Evolutionary conservation across 2,797 vertebrate genomes (phyloP), one percentile per base, ranked within the genome.

Genomic region (Columba guinea): DNA sequence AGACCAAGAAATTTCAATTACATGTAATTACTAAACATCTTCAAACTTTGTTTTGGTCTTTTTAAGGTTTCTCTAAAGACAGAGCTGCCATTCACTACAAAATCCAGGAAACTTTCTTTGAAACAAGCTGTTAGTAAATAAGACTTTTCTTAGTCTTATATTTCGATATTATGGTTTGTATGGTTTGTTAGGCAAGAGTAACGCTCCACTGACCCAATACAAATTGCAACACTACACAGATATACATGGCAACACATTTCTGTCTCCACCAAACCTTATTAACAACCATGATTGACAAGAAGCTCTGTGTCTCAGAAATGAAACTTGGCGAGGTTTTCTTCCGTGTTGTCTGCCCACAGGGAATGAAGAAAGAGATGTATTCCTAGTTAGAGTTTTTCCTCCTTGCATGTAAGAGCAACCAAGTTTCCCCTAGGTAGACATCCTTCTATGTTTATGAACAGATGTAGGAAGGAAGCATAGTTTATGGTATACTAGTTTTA

Each of bases 401-500:
- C 71, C n/a, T 87, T 85, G 71, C 52, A 34, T 67, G 65, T 89
- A 74, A 88, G 46, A 89, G 84, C 74, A 90, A 75, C 27, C 18
- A 35, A 44, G 35, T 59, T 93, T 90, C 94, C 94, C 89, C 32
- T 75, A 89, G 87, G 93, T 87, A 90, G 80, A 92, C 55, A 90
- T 49, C 73, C 52, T 74, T 64, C 92, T 49, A 24, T 94, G 86
- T 90, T 95, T 95, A 85, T 62, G 67, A 96, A 95, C 94, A 96
- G 90, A 95, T 88, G 91, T 86, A 89, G 89, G 85, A 94, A 95
- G 89, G 94, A 96, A 96, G 70, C 41, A 84, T 2, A 52, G 91
- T 93, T 96, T 97, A 91, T 70, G 52, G 86, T 89, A 94, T 88
- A 90, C 91, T 75, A 83, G 73, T 76, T 96, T 93, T 91, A 95